These are phyloP conservation scores for Donacobius atricapilla DNA, from an alignment of 2,113 vertebrate genomes.

Conservation along the genomic window DNA sequence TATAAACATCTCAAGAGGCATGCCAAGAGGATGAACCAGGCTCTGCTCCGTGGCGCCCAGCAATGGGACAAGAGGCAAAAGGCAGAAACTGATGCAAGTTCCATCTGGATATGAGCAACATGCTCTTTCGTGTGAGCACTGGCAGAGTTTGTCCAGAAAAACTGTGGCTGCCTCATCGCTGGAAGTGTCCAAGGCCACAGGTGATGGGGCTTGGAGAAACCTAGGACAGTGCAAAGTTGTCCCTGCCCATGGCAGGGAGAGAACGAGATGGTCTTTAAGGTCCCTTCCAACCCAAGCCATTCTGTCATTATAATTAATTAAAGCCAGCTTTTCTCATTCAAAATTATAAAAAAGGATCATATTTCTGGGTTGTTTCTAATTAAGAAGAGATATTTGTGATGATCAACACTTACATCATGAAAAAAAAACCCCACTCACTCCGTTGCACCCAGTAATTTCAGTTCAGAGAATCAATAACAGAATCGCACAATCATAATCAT, in stretches of 20 bases:
- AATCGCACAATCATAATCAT: background rate
- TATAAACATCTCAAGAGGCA: rapidly evolving
- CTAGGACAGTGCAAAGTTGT: background rate
- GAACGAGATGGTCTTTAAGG: background rate
- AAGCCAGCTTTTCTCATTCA: background rate
- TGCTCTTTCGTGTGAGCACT: background rate
- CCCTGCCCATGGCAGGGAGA: background rate
- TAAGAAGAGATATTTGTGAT: background rate
- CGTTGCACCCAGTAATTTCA: background rate
- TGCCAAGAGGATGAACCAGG: rapidly evolving
- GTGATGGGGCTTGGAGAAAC: background rate
- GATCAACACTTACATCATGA: background rate
- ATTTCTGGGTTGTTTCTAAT: background rate
- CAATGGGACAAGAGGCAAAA: background rate
- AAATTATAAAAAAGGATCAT: background rate
- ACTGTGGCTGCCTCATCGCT: background rate
- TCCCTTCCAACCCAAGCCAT: background rate
- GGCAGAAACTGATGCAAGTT: background rate
- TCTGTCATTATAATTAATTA: background rate
- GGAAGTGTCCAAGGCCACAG: background rate
- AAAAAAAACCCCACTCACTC: background rate
- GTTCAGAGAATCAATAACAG: background rate
- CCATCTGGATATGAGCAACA: background rate
- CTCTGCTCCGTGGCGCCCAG: background rate
- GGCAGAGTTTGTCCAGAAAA: background rate